phyloP scores from a whole-genome alignment of 2,888 invertebrate species.

The Eupithecia tripunctaria region DNA sequence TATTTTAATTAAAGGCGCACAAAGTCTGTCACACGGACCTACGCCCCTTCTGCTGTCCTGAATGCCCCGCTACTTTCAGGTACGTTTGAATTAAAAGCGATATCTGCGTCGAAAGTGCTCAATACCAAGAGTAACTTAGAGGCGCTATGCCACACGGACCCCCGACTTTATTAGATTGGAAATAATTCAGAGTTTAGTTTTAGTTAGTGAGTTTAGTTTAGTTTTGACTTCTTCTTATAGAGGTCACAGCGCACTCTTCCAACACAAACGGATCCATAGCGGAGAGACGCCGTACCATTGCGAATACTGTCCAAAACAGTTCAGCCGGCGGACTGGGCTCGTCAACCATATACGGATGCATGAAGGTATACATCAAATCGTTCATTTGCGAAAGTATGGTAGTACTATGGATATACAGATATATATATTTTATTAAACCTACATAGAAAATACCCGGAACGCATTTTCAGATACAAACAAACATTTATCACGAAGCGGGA shows the following conservation, averaged over 20 bases:
- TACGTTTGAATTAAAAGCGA: slow-evolving; percentile 52
- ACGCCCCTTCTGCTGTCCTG: slow-evolving; percentile 66
- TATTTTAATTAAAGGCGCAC: too few relatives aligned
- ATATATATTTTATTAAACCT: too few relatives aligned
- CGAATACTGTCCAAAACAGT: slow-evolving; percentile 76
- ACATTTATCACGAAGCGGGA: too few relatives aligned
- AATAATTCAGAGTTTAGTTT: too few relatives aligned
- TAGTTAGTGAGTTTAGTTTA: too few relatives aligned
- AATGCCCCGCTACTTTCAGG: slow-evolving; percentile 75
- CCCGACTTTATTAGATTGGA: too few relatives aligned
- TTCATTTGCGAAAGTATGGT: too few relatives aligned
- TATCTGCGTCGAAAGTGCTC: slow-evolving; percentile 73
- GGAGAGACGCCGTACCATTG: slow-evolving; percentile 78
- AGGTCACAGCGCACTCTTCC: slow-evolving; percentile 77
- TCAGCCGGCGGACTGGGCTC: slow-evolving; percentile 70
- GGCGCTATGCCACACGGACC: slow-evolving; percentile 75
- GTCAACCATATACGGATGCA: slow-evolving; percentile 77
- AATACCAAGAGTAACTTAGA: slow-evolving; percentile 77
- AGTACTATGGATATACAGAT: too few relatives aligned
- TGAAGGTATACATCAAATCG: slow-evolving; percentile 57
- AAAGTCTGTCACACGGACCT: slow-evolving; percentile 75
- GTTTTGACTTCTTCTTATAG: slow-evolving; percentile 56
- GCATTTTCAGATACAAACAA: too few relatives aligned
- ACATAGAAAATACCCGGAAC: too few relatives aligned
- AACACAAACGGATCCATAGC: slow-evolving; percentile 72